Evolutionary conservation across 2,888 invertebrate genomes (phyloP), one percentile per base, ranked within the genome.

Genomic region (Ichneumoninae sp.): DNA sequence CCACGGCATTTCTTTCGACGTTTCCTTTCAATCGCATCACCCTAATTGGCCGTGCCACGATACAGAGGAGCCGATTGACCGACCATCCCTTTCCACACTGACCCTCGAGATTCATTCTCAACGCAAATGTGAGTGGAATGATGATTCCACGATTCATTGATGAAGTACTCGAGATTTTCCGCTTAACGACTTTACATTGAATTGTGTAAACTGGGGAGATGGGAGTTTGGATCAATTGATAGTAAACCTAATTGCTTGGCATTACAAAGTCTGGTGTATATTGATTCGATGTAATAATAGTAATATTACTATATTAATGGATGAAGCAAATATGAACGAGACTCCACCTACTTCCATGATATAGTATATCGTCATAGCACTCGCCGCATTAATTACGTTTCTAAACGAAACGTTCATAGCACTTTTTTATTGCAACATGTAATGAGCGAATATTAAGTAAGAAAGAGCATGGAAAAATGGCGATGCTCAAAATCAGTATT

Each of bases 21-120:
- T 73, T 83, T 77, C 71, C 77, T 77, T 81, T 83, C 76, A 81
- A 81, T 81, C n/a, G 71, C 40, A 71, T 47, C 65, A 44, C 63
- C 77, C 76, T 73, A 81, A 81, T 83, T 81, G 57, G 77, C 73
- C 68, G 68, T 33, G 68, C 75, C 52, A 54, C 36, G 30, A 47
- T 33, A 57, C 63, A 33, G 30, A 47, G 54, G 54, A n/a, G 71
- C 36, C 22, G 22, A 70, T 74, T 74, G 69, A 65, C 10, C 68
- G 69, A 65, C 10, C 60, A 16, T 16, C 60, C 69, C 82, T 69
- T 26, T 52, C n/a, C 10, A 26, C 10, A 80, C 52, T 66, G 54
- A 81, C 71, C 81, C 76, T 30, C 44, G 33, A 66, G 40, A 26
- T 10, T 54, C 33, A 26, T 68, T 66, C 52, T 78, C 40, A 60